These are phyloP conservation scores for Pseudonaja textilis DNA, from an alignment of 2,113 vertebrate genomes.

Conservation along the genomic window DNA sequence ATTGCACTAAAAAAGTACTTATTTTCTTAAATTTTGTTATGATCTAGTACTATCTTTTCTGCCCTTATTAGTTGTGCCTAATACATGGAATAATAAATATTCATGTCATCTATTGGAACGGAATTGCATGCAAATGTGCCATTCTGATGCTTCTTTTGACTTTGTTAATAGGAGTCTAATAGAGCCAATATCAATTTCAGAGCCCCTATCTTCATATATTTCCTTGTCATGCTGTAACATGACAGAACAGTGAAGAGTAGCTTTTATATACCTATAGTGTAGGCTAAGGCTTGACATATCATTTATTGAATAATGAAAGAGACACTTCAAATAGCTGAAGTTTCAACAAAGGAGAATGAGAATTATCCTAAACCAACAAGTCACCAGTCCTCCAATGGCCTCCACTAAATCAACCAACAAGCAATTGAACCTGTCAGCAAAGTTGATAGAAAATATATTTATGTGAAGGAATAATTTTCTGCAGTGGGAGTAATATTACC, in stretches of 20 bases:
- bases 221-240: background rate
- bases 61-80: background rate
- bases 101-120: background rate
- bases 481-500: slow-evolving; percentile 25
- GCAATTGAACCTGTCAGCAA: background rate
- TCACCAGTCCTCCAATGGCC: background rate
- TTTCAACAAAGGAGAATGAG: background rate
- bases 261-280: background rate
- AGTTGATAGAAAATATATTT: background rate
- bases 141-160: background rate
- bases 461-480: slow-evolving; percentile 38
- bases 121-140: background rate
- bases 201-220: background rate
- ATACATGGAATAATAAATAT: background rate
- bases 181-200: background rate
- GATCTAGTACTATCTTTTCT: background rate
- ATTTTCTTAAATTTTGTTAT: background rate
- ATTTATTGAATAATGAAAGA: background rate
- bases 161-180: background rate
- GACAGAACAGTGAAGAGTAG: background rate
- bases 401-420: slow-evolving; percentile 3
- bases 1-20: background rate
- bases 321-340: background rate
- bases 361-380: background rate
- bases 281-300: background rate